Base-by-base conservation (phyloP, 2,797 vertebrate species). In the Macroramphosus scolopax region DNA sequence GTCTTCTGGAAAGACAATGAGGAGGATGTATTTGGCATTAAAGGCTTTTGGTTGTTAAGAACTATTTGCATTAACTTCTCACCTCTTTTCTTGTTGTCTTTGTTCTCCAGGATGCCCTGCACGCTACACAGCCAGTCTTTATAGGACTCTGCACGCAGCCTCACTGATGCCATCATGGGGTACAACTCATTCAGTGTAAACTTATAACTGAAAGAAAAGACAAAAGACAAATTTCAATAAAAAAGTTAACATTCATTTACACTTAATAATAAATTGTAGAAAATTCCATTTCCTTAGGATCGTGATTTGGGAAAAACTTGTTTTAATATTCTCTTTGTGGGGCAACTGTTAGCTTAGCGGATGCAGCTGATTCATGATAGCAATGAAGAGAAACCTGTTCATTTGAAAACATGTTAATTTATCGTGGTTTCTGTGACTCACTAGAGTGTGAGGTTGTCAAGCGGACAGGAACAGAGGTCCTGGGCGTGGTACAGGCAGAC, bases 401-500 rank as follows among this genome's bases (percentile, higher is more conserved):
- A n/a, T n/a, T n/a, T n/a, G n/a, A n/a, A n/a, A n/a, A n/a, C n/a
- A n/a, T n/a, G n/a, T n/a, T n/a, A n/a, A n/a, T n/a, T n/a, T n/a
- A n/a, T n/a, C n/a, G n/a, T n/a, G n/a, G n/a, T n/a, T n/a, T n/a
- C n/a, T n/a, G n/a, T n/a, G n/a, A 83, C 94, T 92, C 86, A 99
- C 96, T 92, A 86, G 75, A 97, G 83, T 36, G 88, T 94, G 14
- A 92, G 93, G 63, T 88, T 90, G 68, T 84, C 86, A 30, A 75
- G 70, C 20, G 91, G 81, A 77, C 96, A 99, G 46, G 90, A 87
- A 60, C 96, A 98, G 40, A 98, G 89, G 45, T 93, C 83, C 51
- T 88, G 83, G 0, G 89, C 47, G n/a, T 98, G 95, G 82, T 97
- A 87, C 62, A 99, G 81, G 83, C 96, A 99, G 8, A 91, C 95